A percentile compares a stretch with the other conserved stretches of the same genome.
Conservation (phyloP, 2,797 vertebrate genomes). For the Benthosema pterotum region DNA sequence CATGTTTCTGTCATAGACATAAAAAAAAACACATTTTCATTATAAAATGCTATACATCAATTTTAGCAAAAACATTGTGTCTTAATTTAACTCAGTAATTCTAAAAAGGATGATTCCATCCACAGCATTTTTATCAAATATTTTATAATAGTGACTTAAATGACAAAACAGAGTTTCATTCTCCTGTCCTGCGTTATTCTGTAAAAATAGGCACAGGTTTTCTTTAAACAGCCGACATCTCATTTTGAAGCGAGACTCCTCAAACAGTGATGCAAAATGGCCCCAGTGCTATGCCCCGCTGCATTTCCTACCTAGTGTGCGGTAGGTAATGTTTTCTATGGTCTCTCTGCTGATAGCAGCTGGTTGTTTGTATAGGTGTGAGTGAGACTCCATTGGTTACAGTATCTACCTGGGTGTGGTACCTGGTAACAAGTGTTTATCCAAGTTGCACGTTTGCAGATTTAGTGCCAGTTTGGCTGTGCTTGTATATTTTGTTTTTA, state of each 20-base stretch:
- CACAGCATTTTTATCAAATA: constrained; percentile 1
- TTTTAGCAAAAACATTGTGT: constrained; percentile 23
- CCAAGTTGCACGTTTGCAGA: constrained; percentile 14
- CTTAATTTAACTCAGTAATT: constrained; percentile 18
- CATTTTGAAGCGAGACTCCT: constrained; percentile 11
- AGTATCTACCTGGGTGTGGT: constrained; percentile 43
- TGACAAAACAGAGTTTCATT: no score
- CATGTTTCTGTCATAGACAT: constrained; percentile 11
- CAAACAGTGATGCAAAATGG: constrained; percentile 12
- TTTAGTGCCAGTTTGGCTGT: constrained; percentile 26
- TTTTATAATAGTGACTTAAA: no score
- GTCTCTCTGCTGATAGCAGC: constrained; percentile 31
- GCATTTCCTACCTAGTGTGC: not conserved
- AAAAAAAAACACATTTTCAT: constrained; percentile 12
- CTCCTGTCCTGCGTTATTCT: no score
- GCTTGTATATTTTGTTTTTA: constrained; percentile 27
- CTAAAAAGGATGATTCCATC: not conserved
- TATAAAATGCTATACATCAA: constrained; percentile 17
- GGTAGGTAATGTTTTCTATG: constrained; percentile 21
- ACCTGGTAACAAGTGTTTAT: constrained; percentile 22
- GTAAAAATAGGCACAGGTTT: constrained; percentile 1
- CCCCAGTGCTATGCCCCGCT: constrained; percentile 3
- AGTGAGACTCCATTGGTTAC: constrained; percentile 28
- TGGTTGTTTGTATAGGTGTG: constrained; percentile 41
- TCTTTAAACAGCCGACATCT: not conserved